Evolutionary conservation across 2,888 invertebrate genomes (phyloP).

Genomic region (Pollenia griseotomentosa): DNA sequence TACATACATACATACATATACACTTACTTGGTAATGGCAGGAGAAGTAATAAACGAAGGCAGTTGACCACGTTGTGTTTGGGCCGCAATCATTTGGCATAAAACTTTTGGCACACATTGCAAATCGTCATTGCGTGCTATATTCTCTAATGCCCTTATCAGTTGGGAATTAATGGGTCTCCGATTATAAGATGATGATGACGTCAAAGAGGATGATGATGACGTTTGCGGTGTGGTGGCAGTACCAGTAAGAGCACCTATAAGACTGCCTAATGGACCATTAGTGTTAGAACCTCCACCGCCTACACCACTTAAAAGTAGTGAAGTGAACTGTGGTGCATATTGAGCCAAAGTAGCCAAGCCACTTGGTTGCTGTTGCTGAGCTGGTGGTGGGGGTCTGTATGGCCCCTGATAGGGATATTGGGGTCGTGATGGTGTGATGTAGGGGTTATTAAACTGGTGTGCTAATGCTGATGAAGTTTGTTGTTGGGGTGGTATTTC

Average conservation of each 20-base stretch:
- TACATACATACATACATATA: not conserved
- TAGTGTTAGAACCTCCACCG: slow-evolving; percentile 66
- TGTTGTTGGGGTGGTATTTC: slow-evolving; percentile 78
- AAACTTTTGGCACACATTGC: slow-evolving; percentile 91
- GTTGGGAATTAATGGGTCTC: slow-evolving; percentile 81
- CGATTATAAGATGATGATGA: slow-evolving; percentile 62
- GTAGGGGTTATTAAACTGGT: slow-evolving; percentile 76
- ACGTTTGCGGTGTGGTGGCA: slow-evolving; percentile 42
- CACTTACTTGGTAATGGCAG: slow-evolving; percentile 83
- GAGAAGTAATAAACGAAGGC: slow-evolving; percentile 83
- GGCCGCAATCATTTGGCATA: slow-evolving; percentile 90
- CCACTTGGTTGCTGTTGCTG: slow-evolving; percentile 71
- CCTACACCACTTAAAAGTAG: slow-evolving; percentile 78
- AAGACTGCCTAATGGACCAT: slow-evolving; percentile 80
- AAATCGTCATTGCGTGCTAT: slow-evolving; percentile 90
- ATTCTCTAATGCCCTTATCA: slow-evolving; percentile 85
- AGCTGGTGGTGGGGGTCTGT: slow-evolving; percentile 74
- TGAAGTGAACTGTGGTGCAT: slow-evolving; percentile 83
- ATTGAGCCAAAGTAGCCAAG: slow-evolving; percentile 80
- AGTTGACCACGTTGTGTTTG: slow-evolving; percentile 83
- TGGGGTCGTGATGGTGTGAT: slow-evolving; percentile 54
- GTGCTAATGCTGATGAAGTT: slow-evolving; percentile 66
- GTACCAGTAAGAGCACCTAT: slow-evolving; percentile 80
- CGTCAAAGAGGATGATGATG: slow-evolving; percentile 25
- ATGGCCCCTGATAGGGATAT: slow-evolving; percentile 68